Evolutionary conservation across 2,797 vertebrate genomes (phyloP), one percentile per base, ranked within the genome.

Genomic region (Scolopax bukidnonensis): DNA sequence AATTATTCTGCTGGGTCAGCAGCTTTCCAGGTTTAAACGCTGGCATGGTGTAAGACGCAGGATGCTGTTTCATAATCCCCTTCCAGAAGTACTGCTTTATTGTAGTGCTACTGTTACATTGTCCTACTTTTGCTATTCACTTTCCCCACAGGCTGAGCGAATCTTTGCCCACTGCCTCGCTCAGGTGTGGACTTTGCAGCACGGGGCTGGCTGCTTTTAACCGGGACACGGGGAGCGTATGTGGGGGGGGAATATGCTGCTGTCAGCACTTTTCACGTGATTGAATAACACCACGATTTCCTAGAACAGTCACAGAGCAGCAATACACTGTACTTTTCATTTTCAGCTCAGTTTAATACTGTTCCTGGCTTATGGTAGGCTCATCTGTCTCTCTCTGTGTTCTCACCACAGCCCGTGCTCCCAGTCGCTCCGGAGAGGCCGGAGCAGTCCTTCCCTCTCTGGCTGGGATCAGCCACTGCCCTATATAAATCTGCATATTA

Each of bases 401-500:
- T 88, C 77, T 43, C 48, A 88, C 68, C 16, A 17, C 61, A 61
- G 93, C 76, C 77, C 10, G 3, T 1, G 18, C 61, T 94, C 68
- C 63, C 43, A 50, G 79, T 25, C 4, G 4, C 4, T 11, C 83
- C 54, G 74, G 60, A 74, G 56, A 93, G 93, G 78, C 91, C 60
- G 14, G 67, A 65, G 80, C 68, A 60, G 77, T 20, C 74, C 53
- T 94, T 61, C 74, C 51, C 83, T 73, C 91, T 45, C 79, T 18
- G 83, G 43, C 90, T 70, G 84, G 84, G 84, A 76, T 88, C 91
- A 32, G 79, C n/a, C 54, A 19, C 89, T 96, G 96, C 83, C 89
- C 96, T 88, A 95, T 88, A 96, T 95, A 95, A 96, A 94, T 91
- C 84, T 80, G 90, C 93, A 77, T 84, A 91, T 91, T 84, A 94